phyloP scores from a whole-genome alignment of 2,888 invertebrate genomes.

The Didymodactylos carnosus region DNA sequence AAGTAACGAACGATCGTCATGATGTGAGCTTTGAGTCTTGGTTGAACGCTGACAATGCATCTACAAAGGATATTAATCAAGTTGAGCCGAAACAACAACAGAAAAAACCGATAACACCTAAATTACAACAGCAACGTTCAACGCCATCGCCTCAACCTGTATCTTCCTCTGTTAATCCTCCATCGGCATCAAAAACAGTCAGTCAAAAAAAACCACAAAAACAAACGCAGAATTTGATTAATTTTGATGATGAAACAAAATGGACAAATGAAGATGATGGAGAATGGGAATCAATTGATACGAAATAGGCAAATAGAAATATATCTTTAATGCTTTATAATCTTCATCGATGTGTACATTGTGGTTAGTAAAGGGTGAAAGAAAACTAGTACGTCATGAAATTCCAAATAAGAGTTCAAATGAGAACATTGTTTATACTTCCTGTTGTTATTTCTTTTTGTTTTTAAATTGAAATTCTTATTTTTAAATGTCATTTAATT shows the following conservation, averaged over 20 bases:
- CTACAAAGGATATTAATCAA: too few species aligned
- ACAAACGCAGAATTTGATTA: slow-evolving; percentile 24
- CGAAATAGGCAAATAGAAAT: too few species aligned
- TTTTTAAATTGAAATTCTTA: too few species aligned
- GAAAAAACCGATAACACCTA: neutral
- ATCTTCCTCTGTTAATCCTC: slow-evolving; percentile 21
- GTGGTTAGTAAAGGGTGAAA: too few species aligned
- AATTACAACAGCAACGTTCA: slow-evolving; percentile 16
- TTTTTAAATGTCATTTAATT: too few species aligned
- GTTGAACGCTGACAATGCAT: neutral
- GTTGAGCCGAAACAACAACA: slow-evolving; percentile 1
- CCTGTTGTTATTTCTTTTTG: too few species aligned
- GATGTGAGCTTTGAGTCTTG: neutral
- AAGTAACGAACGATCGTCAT: neutral
- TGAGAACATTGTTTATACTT: too few species aligned
- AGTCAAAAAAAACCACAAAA: slow-evolving; percentile 12
- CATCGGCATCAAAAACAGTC: slow-evolving; percentile 17
- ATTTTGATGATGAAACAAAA: slow-evolving; percentile 25
- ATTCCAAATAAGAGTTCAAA: too few species aligned
- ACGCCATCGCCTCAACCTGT: slow-evolving; percentile 22
- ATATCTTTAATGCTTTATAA: too few species aligned
- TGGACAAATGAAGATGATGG: slow-evolving; percentile 25
- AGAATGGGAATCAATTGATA: slow-evolving; percentile 27
- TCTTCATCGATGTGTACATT: too few species aligned
- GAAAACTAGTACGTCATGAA: too few species aligned